Percentiles rank a stretch among this genome's conserved stretches.
Conservation (phyloP, 2,113 vertebrate species). For the Pelvicachromis taeniatus region DNA sequence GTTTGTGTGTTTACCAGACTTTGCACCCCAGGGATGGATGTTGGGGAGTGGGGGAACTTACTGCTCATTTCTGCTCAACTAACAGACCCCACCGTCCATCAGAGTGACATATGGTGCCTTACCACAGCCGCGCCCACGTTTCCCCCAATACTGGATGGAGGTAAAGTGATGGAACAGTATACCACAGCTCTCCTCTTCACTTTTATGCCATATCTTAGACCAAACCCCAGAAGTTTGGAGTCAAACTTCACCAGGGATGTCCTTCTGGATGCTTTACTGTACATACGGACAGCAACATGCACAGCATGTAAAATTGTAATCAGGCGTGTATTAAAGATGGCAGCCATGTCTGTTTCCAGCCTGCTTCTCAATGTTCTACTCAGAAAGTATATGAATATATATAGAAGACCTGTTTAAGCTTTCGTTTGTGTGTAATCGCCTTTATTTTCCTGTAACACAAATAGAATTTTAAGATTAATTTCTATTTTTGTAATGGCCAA, state of each 20-base stretch:
- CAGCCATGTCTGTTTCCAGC: background rate
- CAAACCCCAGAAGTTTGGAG: conserved; percentile 6
- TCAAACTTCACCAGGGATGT: background rate
- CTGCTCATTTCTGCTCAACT: background rate
- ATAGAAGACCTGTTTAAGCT: background rate
- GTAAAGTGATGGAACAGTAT: background rate
- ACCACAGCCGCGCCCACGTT: conserved; percentile 36
- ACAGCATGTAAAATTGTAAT: conserved; percentile 3
- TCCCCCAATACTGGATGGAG: background rate
- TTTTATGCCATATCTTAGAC: conserved; percentile 26
- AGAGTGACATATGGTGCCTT: conserved; percentile 54
- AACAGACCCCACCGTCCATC: background rate
- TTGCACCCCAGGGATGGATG: conserved; percentile 38
- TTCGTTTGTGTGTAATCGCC: conserved; percentile 24
- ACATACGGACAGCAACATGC: background rate
- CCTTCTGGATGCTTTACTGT: conserved; percentile 10
- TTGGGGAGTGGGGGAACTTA: background rate
- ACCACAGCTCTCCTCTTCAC: background rate
- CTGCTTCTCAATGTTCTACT: conserved; percentile 32
- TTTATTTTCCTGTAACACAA: conserved; percentile 33
- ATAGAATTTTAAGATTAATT: conserved; percentile 43
- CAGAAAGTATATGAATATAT: conserved; percentile 11
- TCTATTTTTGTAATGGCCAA: conserved; percentile 62
- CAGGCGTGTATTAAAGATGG: background rate
- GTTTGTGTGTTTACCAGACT: conserved; percentile 20